Percentiles rank a stretch among this genome's conserved stretches.
Evolutionary conservation across 2,113 vertebrate genomes (phyloP).

Genomic region (Alethe diademata): DNA sequence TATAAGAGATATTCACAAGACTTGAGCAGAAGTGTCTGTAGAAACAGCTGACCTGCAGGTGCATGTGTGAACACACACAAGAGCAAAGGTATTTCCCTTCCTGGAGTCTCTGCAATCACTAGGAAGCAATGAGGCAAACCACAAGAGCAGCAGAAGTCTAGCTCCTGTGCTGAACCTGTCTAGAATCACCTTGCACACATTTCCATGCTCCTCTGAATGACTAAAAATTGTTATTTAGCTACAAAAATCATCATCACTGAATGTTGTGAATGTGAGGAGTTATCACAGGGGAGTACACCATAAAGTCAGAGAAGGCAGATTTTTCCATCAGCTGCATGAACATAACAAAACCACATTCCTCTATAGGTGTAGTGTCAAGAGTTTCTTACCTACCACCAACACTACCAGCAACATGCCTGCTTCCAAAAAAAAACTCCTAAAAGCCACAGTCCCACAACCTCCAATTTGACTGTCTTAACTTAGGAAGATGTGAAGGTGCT

Average conservation of each 20-base stretch:
- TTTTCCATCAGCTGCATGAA: background rate
- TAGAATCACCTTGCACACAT: background rate
- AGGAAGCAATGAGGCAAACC: background rate
- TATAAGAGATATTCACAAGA: background rate
- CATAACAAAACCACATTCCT: background rate
- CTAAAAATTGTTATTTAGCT: background rate
- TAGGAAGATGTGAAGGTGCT: background rate
- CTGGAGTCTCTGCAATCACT: background rate
- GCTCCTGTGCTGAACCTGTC: background rate
- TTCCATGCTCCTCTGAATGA: background rate
- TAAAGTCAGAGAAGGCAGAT: background rate
- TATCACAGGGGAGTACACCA: accelerated
- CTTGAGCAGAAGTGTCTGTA: background rate
- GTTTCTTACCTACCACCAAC: background rate
- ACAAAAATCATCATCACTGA: background rate
- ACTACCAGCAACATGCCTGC: background rate
- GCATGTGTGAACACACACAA: accelerated
- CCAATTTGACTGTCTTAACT: background rate
- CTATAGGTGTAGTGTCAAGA: background rate
- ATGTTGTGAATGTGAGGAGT: background rate
- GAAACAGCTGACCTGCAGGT: background rate
- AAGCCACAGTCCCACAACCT: background rate
- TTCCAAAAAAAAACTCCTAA: background rate
- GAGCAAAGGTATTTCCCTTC: background rate
- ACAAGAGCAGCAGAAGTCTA: background rate